Conservation (phyloP, 2,888 invertebrate genomes). For the Lochmaea crataegi region DNA sequence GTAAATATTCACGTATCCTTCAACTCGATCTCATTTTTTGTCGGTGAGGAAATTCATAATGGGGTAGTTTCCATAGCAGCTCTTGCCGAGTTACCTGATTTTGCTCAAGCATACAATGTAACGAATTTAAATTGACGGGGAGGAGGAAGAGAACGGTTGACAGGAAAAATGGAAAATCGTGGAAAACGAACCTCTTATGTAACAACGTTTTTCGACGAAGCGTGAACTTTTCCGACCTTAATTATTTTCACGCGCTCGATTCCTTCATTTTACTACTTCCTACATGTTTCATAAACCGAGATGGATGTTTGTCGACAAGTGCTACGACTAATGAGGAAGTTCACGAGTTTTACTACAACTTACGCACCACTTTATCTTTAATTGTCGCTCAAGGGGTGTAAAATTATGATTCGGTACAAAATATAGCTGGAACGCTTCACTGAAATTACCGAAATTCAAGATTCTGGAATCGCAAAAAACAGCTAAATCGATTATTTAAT, state of each 20-base stretch:
- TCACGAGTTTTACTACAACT: neutral
- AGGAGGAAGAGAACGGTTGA: neutral
- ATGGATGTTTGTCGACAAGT: constrained; percentile 6
- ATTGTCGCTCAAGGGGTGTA: constrained; percentile 2
- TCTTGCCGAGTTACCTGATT: constrained; percentile 14
- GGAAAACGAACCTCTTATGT: constrained; percentile 24
- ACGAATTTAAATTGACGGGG: constrained; percentile 26
- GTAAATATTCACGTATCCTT: neutral
- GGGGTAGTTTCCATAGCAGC: constrained; percentile 11
- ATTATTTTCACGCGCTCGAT: constrained; percentile 25
- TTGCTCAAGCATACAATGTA: constrained; percentile 16
- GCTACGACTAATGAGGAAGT: constrained; percentile 8
- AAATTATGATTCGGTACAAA: neutral
- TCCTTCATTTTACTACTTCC: neutral
- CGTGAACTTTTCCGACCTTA: constrained; percentile 22
- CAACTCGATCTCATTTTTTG: neutral
- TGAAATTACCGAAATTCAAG: no score
- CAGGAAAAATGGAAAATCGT: neutral
- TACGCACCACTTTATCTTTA: constrained; percentile 6
- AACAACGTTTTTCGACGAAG: constrained; percentile 16
- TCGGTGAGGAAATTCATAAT: no score
- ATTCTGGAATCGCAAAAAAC: no score
- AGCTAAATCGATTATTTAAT: no score
- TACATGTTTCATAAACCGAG: constrained; percentile 4
- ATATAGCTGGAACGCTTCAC: no score